phyloP scores from a whole-genome alignment of 1,140 invertebrate species.

The Saccostrea cuccullata region DNA sequence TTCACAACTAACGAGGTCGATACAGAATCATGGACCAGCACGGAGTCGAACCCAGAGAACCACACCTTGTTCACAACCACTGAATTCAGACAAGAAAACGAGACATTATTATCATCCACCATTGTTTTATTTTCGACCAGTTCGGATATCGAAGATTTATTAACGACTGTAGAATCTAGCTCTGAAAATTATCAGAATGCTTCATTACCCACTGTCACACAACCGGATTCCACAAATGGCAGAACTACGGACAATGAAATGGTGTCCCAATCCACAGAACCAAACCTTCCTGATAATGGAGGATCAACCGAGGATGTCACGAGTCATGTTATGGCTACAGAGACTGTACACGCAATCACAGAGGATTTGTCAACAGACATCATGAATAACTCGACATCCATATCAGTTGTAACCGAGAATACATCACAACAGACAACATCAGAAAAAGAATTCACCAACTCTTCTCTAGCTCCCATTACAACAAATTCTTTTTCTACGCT shows the following conservation, averaged over 20 bases:
- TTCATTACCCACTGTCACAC: neutral
- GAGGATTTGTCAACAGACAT: neutral
- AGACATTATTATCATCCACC: neutral
- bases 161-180: neutral
- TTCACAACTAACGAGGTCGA: neutral
- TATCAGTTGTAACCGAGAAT: neutral
- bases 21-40: neutral
- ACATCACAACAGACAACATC: neutral
- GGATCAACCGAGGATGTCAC: neutral
- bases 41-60: neutral
- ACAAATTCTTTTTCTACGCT: conserved; percentile 1
- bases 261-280: neutral
- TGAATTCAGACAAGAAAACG: neutral
- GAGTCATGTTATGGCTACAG: neutral
- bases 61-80: neutral
- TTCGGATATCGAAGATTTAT: neutral
- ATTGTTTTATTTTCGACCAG: neutral
- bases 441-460: neutral
- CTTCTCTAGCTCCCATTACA: neutral
- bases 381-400: neutral
- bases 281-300: neutral
- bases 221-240: neutral
- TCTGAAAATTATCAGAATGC: neutral
- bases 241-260: neutral
- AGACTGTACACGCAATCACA: neutral